These are phyloP conservation scores for Hoplias malabaricus DNA, from an alignment of 2,113 vertebrate genomes.

Conservation along the genomic window DNA sequence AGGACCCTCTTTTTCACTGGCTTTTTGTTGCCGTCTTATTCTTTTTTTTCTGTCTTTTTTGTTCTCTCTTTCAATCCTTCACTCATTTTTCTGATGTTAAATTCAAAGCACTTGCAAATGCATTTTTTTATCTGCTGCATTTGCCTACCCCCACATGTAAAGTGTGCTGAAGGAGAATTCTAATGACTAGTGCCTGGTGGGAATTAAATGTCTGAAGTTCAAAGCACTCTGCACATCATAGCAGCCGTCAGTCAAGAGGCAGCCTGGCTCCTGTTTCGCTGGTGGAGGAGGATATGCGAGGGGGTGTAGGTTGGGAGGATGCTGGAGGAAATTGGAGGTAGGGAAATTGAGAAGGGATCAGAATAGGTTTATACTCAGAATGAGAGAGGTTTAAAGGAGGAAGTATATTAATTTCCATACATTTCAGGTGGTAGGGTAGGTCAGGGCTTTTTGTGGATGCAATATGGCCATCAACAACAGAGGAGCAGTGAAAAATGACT, in stretches of 20 bases:
- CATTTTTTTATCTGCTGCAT: slow-evolving; percentile 87
- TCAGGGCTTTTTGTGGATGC: background rate
- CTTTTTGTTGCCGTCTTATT: background rate
- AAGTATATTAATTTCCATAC: background rate
- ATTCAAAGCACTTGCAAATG: slow-evolving; percentile 91
- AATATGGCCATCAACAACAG: background rate
- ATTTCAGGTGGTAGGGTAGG: background rate
- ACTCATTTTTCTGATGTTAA: slow-evolving; percentile 78
- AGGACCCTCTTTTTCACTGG: slow-evolving; percentile 25
- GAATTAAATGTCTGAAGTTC: slow-evolving; percentile 92
- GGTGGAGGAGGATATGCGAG: slow-evolving; percentile 61
- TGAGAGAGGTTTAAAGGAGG: slow-evolving; percentile 18
- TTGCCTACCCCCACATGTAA: slow-evolving; percentile 85
- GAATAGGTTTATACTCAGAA: slow-evolving; percentile 18
- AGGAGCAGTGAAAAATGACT: background rate
- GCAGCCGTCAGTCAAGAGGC: slow-evolving; percentile 84
- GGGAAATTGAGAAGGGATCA: slow-evolving; percentile 72
- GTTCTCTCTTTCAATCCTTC: slow-evolving; percentile 43
- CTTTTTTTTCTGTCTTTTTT: slow-evolving; percentile 42
- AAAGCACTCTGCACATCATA: slow-evolving; percentile 90
- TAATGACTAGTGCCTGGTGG: slow-evolving; percentile 88
- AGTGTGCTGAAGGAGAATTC: slow-evolving; percentile 90
- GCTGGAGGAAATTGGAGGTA: slow-evolving; percentile 37
- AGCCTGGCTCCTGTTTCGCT: slow-evolving; percentile 65
- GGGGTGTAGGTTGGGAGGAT: background rate